phyloP scores from a whole-genome alignment of 2,888 invertebrate genomes.

The Mechanitis mazaeus region DNA sequence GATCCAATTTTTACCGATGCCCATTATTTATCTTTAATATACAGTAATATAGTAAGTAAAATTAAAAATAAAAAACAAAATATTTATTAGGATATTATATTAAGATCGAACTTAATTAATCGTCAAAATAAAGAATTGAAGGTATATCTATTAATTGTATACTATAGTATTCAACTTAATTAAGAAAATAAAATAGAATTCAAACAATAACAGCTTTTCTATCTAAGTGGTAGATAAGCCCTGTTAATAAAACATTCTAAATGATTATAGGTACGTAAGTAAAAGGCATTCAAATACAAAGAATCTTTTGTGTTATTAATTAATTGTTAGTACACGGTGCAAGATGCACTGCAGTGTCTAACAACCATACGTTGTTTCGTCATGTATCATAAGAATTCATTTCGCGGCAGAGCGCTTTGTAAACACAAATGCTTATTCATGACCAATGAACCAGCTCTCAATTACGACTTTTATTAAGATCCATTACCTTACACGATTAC shows the following conservation, averaged over 20 bases:
- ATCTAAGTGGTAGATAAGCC: background rate
- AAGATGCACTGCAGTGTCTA: too few relatives aligned
- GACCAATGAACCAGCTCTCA: constrained; percentile 37
- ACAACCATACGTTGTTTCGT: constrained; percentile 24
- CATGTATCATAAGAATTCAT: constrained; percentile 51
- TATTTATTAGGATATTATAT: too few relatives aligned
- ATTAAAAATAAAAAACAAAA: too few relatives aligned
- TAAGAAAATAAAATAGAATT: too few relatives aligned
- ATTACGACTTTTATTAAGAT: constrained; percentile 4
- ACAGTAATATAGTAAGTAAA: too few relatives aligned
- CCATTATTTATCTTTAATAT: too few relatives aligned
- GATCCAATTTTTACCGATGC: too few relatives aligned
- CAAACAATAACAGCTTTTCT: too few relatives aligned
- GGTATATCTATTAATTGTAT: too few relatives aligned
- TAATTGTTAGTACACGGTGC: constrained; percentile 5
- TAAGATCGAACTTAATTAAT: too few relatives aligned
- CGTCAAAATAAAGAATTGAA: too few relatives aligned
- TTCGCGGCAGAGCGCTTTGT: constrained; percentile 51
- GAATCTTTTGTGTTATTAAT: constrained; percentile 13
- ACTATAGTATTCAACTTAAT: too few relatives aligned
- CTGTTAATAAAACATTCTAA: background rate
- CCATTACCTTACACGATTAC: background rate
- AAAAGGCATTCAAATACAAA: constrained; percentile 3
- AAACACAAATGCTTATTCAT: constrained; percentile 47
- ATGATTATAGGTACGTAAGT: background rate